These are phyloP conservation scores for Lepus timidus DNA, from an alignment of 2,113 vertebrate genomes.

Conservation along the genomic window DNA sequence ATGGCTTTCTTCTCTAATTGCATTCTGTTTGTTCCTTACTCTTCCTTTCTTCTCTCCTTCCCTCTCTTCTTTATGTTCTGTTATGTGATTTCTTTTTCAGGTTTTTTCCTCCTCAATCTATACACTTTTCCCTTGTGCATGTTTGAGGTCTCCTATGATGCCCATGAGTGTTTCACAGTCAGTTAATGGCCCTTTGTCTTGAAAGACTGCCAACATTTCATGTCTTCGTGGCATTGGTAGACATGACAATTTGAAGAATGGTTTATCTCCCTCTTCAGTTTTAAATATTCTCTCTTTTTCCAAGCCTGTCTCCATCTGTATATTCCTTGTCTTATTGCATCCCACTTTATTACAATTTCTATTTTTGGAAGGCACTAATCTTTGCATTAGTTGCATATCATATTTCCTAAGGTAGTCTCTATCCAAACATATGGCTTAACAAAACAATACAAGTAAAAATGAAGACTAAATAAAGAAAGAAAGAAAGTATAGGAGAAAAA, in stretches of 20 bases:
- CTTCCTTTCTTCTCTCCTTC: not conserved
- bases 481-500: not conserved
- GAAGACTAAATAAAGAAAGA: not conserved
- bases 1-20: not conserved
- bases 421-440: not conserved
- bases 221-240: not conserved
- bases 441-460: not conserved
- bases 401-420: slow-evolving; percentile 21
- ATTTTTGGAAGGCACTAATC: not conserved
- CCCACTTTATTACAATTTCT: slow-evolving; percentile 24
- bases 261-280: not conserved
- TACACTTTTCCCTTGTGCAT: not conserved
- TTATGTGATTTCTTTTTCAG: not conserved
- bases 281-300: not conserved
- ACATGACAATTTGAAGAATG: not conserved
- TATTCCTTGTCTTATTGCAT: not conserved
- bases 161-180: not conserved
- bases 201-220: not conserved
- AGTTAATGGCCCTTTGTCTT: not conserved
- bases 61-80: not conserved
- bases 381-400: not conserved
- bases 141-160: not conserved
- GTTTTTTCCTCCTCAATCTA: not conserved
- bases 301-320: not conserved
- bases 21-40: not conserved